Conservation (phyloP, 2,888 invertebrate species). For the Agriopis aurantiaria region DNA sequence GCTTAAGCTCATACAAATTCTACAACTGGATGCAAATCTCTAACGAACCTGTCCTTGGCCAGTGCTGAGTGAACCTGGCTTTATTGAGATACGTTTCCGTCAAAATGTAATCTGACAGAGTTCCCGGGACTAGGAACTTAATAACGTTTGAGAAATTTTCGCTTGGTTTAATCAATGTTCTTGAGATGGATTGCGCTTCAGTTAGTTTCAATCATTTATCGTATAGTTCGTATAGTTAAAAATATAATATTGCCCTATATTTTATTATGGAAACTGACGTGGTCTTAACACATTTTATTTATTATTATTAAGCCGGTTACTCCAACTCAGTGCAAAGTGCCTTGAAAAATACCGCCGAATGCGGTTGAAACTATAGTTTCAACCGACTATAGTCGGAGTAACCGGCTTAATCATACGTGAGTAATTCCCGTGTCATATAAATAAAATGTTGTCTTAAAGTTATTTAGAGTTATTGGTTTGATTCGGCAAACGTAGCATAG, state of each 20-base stretch:
- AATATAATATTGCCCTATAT: too few relatives aligned
- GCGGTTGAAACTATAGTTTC: too few relatives aligned
- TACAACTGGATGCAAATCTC: slow-evolving; percentile 47
- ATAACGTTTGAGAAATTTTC: slow-evolving; percentile 16
- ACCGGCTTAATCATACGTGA: too few relatives aligned
- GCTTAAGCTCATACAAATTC: slow-evolving; percentile 26
- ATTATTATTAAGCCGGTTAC: too few relatives aligned
- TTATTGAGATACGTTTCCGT: slow-evolving; percentile 22
- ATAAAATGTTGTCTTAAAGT: not conserved
- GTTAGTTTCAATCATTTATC: not conserved
- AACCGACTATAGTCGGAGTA: too few relatives aligned
- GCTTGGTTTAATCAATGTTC: slow-evolving; percentile 21
- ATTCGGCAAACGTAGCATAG: too few relatives aligned
- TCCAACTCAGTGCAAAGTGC: too few relatives aligned
- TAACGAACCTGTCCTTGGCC: slow-evolving; percentile 44
- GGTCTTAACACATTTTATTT: too few relatives aligned
- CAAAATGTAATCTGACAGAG: slow-evolving; percentile 20
- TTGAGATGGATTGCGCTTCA: slow-evolving; percentile 7
- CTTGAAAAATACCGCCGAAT: too few relatives aligned
- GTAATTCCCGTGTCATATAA: too few relatives aligned
- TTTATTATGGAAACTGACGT: too few relatives aligned
- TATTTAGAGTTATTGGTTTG: not conserved
- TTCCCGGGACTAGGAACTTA: slow-evolving; percentile 16
- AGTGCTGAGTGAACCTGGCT: slow-evolving; percentile 18
- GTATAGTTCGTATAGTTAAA: not conserved